Percentiles rank a stretch among this genome's conserved stretches.
Conservation (phyloP, 2,888 invertebrate genomes). For the Onthophagus sagittarius region DNA sequence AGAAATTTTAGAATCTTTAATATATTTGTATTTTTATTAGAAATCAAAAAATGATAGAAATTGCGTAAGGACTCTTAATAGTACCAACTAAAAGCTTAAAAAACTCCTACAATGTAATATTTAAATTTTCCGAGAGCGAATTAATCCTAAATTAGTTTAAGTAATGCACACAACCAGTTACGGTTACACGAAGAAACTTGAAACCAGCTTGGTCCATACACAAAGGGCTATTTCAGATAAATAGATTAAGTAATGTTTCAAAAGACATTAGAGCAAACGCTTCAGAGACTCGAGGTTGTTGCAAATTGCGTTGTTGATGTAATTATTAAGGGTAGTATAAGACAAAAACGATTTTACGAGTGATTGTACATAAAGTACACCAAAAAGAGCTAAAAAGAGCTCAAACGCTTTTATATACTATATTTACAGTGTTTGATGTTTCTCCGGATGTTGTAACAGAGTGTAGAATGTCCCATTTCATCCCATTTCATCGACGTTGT, state of each 20-base stretch:
- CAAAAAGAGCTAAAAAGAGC: too few species aligned
- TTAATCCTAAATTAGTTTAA: not conserved
- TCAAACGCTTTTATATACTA: too few species aligned
- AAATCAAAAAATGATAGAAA: too few species aligned
- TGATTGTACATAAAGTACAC: not conserved
- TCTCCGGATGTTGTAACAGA: too few species aligned
- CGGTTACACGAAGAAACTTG: not conserved
- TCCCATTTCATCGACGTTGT: too few species aligned
- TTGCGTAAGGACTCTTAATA: too few species aligned
- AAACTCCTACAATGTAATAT: not conserved
- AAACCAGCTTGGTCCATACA: not conserved
- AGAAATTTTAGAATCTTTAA: too few species aligned
- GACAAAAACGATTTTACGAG: not conserved
- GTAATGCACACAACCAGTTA: not conserved
- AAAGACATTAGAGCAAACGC: not conserved
- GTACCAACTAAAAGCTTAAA: too few species aligned
- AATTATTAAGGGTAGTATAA: not conserved
- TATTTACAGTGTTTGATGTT: too few species aligned
- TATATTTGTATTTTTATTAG: too few species aligned
- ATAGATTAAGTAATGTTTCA: not conserved
- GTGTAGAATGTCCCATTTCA: too few species aligned
- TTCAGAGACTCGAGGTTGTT: not conserved
- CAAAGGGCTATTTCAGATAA: not conserved
- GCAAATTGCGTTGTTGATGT: not conserved
- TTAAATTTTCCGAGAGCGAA: not conserved